Evolutionary conservation across 2,797 vertebrate genomes (phyloP), one percentile per base, ranked within the genome.

Genomic region (Numenius phaeopus): DNA sequence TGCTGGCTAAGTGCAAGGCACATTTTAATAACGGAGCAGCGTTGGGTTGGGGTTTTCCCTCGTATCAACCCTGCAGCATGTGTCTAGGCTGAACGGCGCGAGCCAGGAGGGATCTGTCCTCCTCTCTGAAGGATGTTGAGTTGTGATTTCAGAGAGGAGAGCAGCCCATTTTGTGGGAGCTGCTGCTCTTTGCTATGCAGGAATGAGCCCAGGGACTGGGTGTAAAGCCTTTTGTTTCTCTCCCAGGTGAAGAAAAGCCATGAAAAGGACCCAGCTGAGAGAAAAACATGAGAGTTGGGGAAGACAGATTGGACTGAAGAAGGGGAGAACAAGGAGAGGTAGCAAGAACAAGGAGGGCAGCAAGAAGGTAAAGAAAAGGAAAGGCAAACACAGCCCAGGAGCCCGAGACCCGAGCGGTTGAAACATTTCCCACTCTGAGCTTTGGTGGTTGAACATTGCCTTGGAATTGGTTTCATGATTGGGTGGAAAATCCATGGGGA

Each of bases 31-130:
- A 30, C 1, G 5, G 66, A 55, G n/a, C 4, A 9, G 65, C 4
- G 14, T 3, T 32, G 71, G 73, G 27, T 14, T 0, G 0, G 57
- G 59, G 18, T 55, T 59, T 84, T 77, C 64, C 44, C 42, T 92
- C 13, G 0, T 52, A 57, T 24, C 14, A 29, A 22, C 54, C 26
- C 62, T 0, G 0, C 27, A 23, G 40, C 0, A 0, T 34, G 76
- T 5, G 1, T 39, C 71, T 69, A 62, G 39, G 49, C 84, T 67
- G 37, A 72, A 14, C 0, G 0, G 46, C 0, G 2, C 0, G 16
- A 66, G 21, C 14, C 0, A 1, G 27, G 62, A 44, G 1, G 2
- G 54, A 58, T 34, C 29, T 15, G 29, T 19, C 27, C 20, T 89
- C 13, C 37, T 39, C 14, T 3, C 4, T 13, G 71, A 34, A 92